A percentile compares a stretch with the other conserved stretches of the same genome.
Conservation (phyloP, 2,113 vertebrate genomes). For the Pterocles burchelli region DNA sequence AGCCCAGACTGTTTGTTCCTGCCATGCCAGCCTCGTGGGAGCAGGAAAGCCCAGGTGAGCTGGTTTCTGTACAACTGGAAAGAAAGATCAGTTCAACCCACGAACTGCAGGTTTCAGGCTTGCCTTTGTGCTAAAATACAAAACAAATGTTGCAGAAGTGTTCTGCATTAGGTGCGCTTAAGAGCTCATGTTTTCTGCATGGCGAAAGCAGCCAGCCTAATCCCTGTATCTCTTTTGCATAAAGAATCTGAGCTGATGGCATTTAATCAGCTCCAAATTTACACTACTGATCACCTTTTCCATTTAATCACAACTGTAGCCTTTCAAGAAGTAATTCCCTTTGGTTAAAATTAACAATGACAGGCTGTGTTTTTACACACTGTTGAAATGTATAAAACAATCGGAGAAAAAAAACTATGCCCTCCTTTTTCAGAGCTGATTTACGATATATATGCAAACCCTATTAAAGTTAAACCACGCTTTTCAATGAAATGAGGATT, state of each 20-base stretch:
- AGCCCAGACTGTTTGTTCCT: background rate
- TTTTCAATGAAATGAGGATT: slow-evolving; percentile 69
- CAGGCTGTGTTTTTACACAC: slow-evolving; percentile 57
- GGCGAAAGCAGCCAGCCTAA: slow-evolving; percentile 18
- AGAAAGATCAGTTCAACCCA: background rate
- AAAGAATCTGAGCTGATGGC: slow-evolving; percentile 47
- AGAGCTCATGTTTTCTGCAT: background rate
- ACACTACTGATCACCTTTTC: slow-evolving; percentile 66
- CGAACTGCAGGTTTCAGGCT: background rate
- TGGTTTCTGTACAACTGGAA: background rate
- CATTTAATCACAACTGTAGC: slow-evolving; percentile 45
- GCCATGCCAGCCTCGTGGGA: background rate
- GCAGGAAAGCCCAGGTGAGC: background rate
- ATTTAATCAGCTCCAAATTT: slow-evolving; percentile 70
- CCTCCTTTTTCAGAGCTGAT: slow-evolving; percentile 59
- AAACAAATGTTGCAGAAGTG: background rate
- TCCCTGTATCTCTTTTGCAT: slow-evolving; percentile 38
- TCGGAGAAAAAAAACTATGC: slow-evolving; percentile 30
- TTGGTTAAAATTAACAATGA: slow-evolving; percentile 64
- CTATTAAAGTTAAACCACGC: slow-evolving; percentile 70
- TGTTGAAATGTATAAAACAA: slow-evolving; percentile 57
- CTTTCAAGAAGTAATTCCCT: slow-evolving; percentile 60
- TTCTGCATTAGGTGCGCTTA: background rate
- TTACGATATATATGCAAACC: slow-evolving; percentile 68
- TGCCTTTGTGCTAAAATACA: background rate